Evolutionary conservation across 1,140 invertebrate species (phyloP), one percentile per base, ranked within the genome.

Genomic region (Apis cerana): DNA sequence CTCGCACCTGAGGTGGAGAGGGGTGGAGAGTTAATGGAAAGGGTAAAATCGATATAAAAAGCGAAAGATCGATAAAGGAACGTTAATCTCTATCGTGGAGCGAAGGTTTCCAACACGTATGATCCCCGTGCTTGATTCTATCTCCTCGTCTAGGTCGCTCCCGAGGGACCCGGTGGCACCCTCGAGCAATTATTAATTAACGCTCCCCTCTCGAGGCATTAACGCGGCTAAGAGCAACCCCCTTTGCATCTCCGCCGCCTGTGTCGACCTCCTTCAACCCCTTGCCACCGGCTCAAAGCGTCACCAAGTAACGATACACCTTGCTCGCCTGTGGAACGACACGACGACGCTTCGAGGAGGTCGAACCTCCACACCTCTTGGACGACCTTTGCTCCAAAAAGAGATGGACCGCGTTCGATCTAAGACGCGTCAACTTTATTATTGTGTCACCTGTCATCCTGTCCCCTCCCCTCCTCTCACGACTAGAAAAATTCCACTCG

Each of bases 171-270:
- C 81, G 78, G 80, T 89, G 85, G 85, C 89, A 91, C 92, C 91
- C 91, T 90, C 88, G 76, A 90, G 91, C 92, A 93, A 94, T 94
- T 93, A 93, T 93, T 93, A 94, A 94, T 94, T 93, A 94, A 94
- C 92, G 92, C 92, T 91, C 90, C 92, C 91, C 93, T 91, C 90
- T 90, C 86, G 91, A 91, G 89, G 91, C 91, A 93, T 93, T 92
- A 93, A 91, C 91, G 89, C 89, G 91, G 90, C 92, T 93, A 93
- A 94, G 93, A 93, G 93, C 90, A 90, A 89, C 85, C 88, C 90
- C 85, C 88, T 77, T 88, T 88, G 85, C 89, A 86, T 88, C 88
- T 85, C 88, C 67, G 76, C 87, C 90, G 87, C 82, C 85, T 78
- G 80, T 86, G 82, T 85, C 86, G 81, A 85, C 85, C 79, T 91